These are phyloP conservation scores for Euplagia quadripunctaria DNA, from an alignment of 2,888 invertebrate genomes.

Conservation along the genomic window DNA sequence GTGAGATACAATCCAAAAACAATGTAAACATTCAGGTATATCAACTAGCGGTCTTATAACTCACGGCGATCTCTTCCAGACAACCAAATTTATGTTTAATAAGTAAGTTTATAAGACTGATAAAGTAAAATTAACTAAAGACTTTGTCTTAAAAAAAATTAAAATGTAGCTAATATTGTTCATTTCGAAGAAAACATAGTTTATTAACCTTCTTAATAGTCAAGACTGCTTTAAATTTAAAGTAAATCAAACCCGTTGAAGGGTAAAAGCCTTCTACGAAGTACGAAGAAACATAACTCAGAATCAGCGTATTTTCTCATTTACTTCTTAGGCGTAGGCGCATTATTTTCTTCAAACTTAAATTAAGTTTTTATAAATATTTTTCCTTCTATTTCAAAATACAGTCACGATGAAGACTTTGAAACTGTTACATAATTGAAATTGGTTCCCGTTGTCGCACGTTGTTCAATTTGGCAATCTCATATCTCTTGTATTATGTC, in stretches of 20 bases:
- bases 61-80: no score
- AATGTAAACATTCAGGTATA: no score
- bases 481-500: slow-evolving; percentile 51
- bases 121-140: not conserved
- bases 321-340: slow-evolving; percentile 8
- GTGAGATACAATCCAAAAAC: no score
- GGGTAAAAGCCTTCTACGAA: slow-evolving; percentile 18
- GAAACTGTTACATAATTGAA: slow-evolving; percentile 41
- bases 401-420: slow-evolving; percentile 13
- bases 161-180: slow-evolving; percentile 17
- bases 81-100: no score
- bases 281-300: slow-evolving; percentile 27
- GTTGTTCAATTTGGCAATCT: slow-evolving; percentile 52
- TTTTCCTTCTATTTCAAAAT: not conserved
- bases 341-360: slow-evolving; percentile 3
- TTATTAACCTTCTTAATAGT: slow-evolving; percentile 6
- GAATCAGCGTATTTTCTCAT: slow-evolving; percentile 19
- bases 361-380: slow-evolving; percentile 23
- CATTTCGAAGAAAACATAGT: slow-evolving; percentile 7
- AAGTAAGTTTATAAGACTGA: not conserved
- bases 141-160: slow-evolving; percentile 9
- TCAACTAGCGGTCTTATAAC: no score
- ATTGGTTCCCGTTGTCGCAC: slow-evolving; percentile 31
- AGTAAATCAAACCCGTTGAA: slow-evolving; percentile 23
- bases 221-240: slow-evolving; percentile 25